Base-by-base conservation (phyloP, 2,888 invertebrate genomes). In the Archips crataeganus region DNA sequence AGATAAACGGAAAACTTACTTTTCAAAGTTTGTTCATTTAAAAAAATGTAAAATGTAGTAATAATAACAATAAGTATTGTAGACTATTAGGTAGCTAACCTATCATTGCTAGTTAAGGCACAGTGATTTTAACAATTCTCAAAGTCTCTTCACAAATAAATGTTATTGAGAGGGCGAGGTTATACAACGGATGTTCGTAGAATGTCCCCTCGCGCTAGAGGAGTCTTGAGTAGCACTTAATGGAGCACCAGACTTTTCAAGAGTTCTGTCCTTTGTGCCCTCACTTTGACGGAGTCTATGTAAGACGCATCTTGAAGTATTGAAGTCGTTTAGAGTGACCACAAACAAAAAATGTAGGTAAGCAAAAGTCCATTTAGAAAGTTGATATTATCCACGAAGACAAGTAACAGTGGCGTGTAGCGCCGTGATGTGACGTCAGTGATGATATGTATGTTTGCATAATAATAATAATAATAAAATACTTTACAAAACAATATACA, bases 191-290 rank as follows among this genome's bases (percentile, higher is more conserved):
- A 65, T 61, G 59, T 59, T 75, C 64, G 9, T 42, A 60, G 67
- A 64, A 67, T 71, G 49, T 68, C 49, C 59, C n/a, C 67, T 64
- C 70, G 75, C 74, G 70, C 79, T 75, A 77, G 76, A 78, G 80
- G 77, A 79, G 80, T 79, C 82, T 85, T 84, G 79, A 82, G 85
- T 81, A 77, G 79, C 79, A 80, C 84, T 87, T 84, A 79, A 82
- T 79, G 75, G 79, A 82, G 78, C 78, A 76, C 79, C 79, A 78
- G 75, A 78, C 79, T 82, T 83, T 77, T 80, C 76, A 75, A 85
- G 84, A 79, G 79, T 80, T 80, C 51, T 63, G 64, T 79, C 81
- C 79, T 84, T 85, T 84, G 79, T 81, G 71, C 74, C 74, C 77
- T 32, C 74, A 78, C 77, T 81, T 79, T 75, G 77, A 75, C 75